Percentiles rank a stretch among this genome's conserved stretches.
phyloP scores from a whole-genome alignment of 2,113 vertebrate genomes.

The Hypomesus transpacificus region DNA sequence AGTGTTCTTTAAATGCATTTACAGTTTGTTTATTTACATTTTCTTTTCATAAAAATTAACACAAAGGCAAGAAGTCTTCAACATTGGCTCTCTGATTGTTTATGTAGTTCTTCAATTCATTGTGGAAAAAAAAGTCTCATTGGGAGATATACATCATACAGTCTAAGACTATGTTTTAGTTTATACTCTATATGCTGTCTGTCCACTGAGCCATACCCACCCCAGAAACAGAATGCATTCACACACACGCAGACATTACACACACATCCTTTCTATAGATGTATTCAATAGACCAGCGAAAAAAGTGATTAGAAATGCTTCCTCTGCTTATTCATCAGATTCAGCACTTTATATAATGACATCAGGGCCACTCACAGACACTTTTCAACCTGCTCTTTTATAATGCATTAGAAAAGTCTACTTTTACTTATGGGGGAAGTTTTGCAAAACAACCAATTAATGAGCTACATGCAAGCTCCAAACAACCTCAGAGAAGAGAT shows the following conservation, averaged over 20 bases:
- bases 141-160: no score
- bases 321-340: slow-evolving; percentile 36
- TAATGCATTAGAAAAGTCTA: slow-evolving; percentile 28
- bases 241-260: slow-evolving; percentile 3
- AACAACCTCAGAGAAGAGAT: background rate
- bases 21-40: no score
- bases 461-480: slow-evolving; percentile 34
- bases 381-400: slow-evolving; percentile 30
- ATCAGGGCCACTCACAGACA: slow-evolving; percentile 41
- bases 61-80: no score
- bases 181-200: no score
- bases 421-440: slow-evolving; percentile 14
- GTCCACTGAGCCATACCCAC: no score
- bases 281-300: slow-evolving; percentile 22
- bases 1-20: no score
- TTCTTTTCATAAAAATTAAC: no score
- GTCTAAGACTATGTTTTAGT: no score
- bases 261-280: background rate
- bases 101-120: no score
- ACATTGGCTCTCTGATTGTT: no score
- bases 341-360: slow-evolving; percentile 20
- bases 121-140: no score
- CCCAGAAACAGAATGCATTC: background rate
- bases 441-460: slow-evolving; percentile 38
- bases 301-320: slow-evolving; percentile 27